Conservation (phyloP, 2,113 vertebrate species). For the Zosterops japonicus region DNA sequence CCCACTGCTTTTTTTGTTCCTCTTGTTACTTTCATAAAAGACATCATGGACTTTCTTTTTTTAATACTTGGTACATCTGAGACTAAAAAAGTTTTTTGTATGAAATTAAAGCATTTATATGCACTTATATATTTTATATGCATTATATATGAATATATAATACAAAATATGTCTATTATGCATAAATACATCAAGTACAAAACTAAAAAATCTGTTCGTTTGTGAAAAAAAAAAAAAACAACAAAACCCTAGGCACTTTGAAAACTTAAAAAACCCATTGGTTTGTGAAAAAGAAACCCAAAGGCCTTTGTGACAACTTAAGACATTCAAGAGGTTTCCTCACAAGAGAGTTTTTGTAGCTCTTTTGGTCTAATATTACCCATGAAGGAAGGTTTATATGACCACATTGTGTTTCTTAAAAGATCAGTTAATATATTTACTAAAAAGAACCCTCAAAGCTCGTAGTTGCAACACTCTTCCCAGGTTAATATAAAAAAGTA, state of each 20-base stretch:
- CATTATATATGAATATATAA: not conserved
- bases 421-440: not conserved
- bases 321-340: not conserved
- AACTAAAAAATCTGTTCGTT: too few relatives aligned
- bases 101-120: not conserved
- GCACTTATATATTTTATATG: not conserved
- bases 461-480: not conserved
- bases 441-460: rapidly evolving
- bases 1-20: rapidly evolving
- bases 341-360: not conserved
- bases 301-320: not conserved
- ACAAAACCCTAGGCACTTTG: too few relatives aligned
- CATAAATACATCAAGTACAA: not conserved
- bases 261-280: not conserved
- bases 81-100: not conserved
- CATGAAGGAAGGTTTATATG: not conserved
- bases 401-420: not conserved
- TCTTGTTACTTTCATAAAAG: not conserved
- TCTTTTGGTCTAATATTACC: not conserved
- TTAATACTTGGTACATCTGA: not conserved
- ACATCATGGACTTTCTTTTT: not conserved
- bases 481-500: not conserved
- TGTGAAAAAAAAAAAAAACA: too few relatives aligned
- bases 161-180: not conserved
- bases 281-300: not conserved